Evolutionary conservation across 2,113 vertebrate genomes (phyloP).

Genomic region (Dendrocopos noguchii): DNA sequence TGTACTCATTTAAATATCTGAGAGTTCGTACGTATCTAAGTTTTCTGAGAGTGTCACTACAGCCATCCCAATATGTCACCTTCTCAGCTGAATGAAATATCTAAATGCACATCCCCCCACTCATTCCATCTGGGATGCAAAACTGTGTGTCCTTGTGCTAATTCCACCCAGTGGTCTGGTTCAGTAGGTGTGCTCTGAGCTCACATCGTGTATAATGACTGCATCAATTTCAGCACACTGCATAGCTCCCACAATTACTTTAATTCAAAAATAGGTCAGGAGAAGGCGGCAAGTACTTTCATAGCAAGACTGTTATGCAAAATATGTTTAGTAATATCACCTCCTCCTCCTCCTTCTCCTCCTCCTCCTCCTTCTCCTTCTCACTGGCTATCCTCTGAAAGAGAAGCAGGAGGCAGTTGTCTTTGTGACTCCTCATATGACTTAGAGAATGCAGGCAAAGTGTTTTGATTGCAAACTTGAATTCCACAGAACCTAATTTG

Average conservation of each 20-base stretch:
- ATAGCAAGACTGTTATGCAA: constrained; percentile 18
- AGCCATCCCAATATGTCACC: background rate
- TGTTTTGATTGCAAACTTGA: background rate
- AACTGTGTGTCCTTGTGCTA: background rate
- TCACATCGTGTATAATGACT: background rate
- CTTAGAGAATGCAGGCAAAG: background rate
- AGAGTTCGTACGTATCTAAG: background rate
- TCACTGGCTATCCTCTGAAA: background rate
- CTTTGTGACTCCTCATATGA: constrained; percentile 38
- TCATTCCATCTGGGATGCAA: background rate
- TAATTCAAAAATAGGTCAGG: constrained; percentile 14
- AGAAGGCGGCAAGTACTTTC: constrained; percentile 40
- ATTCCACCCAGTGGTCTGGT: accelerated
- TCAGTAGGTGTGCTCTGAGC: background rate
- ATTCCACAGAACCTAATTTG: background rate
- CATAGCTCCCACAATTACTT: background rate
- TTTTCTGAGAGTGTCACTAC: background rate
- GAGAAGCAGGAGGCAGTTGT: constrained; percentile 29
- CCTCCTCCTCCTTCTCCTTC: constrained; percentile 1
- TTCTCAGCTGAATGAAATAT: background rate
- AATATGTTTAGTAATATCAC: constrained; percentile 42
- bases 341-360: constrained; percentile 38
- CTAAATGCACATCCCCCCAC: background rate
- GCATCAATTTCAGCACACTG: background rate
- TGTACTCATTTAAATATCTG: background rate